phyloP scores from a whole-genome alignment of 2,113 vertebrate genomes.

The Anarhynchus alexandrinus region DNA sequence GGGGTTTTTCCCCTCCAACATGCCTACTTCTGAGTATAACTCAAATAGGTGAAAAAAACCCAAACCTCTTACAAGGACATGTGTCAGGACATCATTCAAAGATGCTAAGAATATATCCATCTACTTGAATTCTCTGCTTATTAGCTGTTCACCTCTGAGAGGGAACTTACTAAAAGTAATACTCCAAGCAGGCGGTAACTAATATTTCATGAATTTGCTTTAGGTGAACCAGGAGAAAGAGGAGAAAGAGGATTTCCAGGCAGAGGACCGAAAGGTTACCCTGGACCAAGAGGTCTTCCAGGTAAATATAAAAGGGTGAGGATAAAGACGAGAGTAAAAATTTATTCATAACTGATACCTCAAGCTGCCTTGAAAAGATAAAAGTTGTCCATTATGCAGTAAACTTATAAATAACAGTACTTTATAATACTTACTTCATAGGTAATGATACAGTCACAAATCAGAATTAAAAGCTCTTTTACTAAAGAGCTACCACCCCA shows the following conservation, averaged over 20 bases:
- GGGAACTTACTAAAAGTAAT: background rate
- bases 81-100: background rate
- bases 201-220: constrained; percentile 16
- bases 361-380: background rate
- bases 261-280: constrained; percentile 89
- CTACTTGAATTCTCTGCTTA: background rate
- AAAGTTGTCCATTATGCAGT: background rate
- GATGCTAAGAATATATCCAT: background rate
- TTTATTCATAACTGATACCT: background rate
- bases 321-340: background rate
- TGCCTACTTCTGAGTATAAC: background rate
- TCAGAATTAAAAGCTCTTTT: background rate
- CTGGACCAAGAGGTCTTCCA: constrained; percentile 87
- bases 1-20: background rate
- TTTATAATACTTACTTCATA: background rate
- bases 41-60: background rate
- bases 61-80: background rate
- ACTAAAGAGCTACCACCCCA: background rate
- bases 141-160: background rate
- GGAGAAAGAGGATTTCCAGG: constrained; percentile 87
- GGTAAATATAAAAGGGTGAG: constrained; percentile 72
- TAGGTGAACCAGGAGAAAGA: constrained; percentile 94
- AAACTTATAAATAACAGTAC: background rate
- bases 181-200: background rate
- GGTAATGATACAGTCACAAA: background rate